Percentiles rank a stretch among this genome's conserved stretches.
phyloP scores from a whole-genome alignment of 2,113 vertebrate species.

The Mesocricetus auratus region DNA sequence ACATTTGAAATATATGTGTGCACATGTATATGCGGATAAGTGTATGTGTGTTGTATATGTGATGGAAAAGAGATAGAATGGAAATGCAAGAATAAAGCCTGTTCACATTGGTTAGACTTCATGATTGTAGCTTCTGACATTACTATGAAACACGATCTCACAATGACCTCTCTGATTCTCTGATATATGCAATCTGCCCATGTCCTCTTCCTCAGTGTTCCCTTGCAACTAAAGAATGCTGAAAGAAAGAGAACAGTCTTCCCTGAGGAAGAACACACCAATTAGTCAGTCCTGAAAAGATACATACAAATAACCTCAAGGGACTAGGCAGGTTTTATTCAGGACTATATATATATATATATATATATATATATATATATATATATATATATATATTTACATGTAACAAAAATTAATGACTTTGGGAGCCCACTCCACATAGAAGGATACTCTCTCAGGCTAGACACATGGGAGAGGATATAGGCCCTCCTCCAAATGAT shows the following conservation, averaged over 20 bases:
- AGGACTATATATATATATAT: background rate
- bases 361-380: background rate
- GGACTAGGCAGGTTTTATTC: background rate
- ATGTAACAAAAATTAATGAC: background rate
- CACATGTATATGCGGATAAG: no score
- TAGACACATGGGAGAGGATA: no score
- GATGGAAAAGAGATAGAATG: background rate
- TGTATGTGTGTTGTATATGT: background rate
- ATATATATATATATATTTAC: no score
- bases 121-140: background rate
- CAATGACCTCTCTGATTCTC: background rate
- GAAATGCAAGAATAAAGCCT: slow-evolving; percentile 18
- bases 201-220: background rate
- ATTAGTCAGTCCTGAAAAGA: background rate
- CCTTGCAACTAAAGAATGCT: background rate
- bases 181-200: background rate
- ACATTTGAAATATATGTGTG: background rate
- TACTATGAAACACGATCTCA: background rate
- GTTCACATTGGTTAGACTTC: background rate
- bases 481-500: no score
- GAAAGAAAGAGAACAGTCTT: background rate
- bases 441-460: no score
- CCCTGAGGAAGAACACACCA: background rate
- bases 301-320: background rate
- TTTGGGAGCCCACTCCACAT: no score